A percentile compares a stretch with the other conserved stretches of the same genome.
These are phyloP conservation scores for Remorina albescens DNA, from an alignment of 2,797 vertebrate species.

Conservation along the genomic window DNA sequence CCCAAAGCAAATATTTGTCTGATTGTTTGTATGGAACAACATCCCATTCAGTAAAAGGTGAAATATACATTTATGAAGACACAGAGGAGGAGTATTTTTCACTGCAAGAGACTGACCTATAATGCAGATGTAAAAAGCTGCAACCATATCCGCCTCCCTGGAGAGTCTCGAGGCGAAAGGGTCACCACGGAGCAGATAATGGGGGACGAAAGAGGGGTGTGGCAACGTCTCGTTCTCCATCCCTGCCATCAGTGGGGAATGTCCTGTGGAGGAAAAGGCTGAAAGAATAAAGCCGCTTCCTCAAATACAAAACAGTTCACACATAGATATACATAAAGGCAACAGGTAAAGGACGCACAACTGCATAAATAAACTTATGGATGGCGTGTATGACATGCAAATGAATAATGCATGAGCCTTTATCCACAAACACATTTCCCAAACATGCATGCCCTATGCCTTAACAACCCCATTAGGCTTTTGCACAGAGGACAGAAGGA, in stretches of 20 bases:
- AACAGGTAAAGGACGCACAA: constrained; percentile 3
- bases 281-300: constrained; percentile 27
- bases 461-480: neutral
- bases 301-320: constrained; percentile 12
- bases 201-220: constrained; percentile 78
- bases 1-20: neutral
- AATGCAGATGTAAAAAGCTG: constrained; percentile 91
- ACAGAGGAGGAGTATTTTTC: neutral
- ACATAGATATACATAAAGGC: neutral
- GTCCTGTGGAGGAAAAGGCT: constrained; percentile 61
- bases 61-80: neutral
- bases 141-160: constrained; percentile 90
- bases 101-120: constrained; percentile 86
- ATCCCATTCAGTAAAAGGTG: neutral
- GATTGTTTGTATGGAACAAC: too few species aligned
- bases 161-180: constrained; percentile 93
- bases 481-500: neutral
- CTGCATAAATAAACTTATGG: neutral
- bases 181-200: constrained; percentile 86
- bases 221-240: constrained; percentile 83
- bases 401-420: neutral
- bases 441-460: neutral
- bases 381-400: neutral
- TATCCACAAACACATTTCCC: neutral
- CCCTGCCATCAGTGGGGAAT: constrained; percentile 75